phyloP scores from a whole-genome alignment of 2,888 invertebrate species.

The Ophion costatus region DNA sequence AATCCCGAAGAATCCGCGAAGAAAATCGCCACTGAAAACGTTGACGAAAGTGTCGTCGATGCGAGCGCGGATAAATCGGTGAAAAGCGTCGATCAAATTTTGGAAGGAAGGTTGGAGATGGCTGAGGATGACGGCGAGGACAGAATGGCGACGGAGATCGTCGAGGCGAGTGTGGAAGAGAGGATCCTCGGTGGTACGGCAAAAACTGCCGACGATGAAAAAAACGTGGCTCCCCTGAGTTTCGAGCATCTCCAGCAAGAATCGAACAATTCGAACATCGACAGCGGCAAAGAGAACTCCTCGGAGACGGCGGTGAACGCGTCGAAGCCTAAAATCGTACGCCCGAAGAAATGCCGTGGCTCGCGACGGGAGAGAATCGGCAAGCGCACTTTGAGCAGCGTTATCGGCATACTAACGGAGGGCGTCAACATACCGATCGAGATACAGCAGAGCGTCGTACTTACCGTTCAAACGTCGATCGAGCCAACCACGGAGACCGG shows the following conservation, averaged over 20 bases:
- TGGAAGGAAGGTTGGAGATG: not conserved
- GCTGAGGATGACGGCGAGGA: not conserved
- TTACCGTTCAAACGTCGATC: constrained; percentile 77
- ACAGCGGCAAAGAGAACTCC: constrained; percentile 82
- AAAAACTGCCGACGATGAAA: not conserved
- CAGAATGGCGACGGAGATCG: not conserved
- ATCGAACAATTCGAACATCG: constrained; percentile 79
- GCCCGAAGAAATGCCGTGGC: constrained; percentile 79
- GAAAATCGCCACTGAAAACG: constrained; percentile 1
- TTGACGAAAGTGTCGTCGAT: not conserved
- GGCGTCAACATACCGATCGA: constrained; percentile 81
- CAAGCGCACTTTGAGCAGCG: constrained; percentile 78
- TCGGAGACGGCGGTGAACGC: constrained; percentile 75
- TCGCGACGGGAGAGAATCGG: constrained; percentile 73
- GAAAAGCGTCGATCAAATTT: not conserved
- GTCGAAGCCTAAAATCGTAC: constrained; percentile 76
- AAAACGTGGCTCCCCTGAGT: constrained; percentile 70
- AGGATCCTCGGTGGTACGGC: not conserved
- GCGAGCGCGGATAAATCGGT: not conserved
- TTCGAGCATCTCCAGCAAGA: constrained; percentile 79
- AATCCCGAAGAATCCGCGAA: constrained; percentile 4
- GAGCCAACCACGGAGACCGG: constrained; percentile 71
- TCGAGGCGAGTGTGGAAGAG: not conserved
- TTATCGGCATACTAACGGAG: constrained; percentile 81
- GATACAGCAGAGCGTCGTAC: constrained; percentile 77